Base-by-base conservation (phyloP, 2,797 vertebrate species). In the Urophycis tenuis region DNA sequence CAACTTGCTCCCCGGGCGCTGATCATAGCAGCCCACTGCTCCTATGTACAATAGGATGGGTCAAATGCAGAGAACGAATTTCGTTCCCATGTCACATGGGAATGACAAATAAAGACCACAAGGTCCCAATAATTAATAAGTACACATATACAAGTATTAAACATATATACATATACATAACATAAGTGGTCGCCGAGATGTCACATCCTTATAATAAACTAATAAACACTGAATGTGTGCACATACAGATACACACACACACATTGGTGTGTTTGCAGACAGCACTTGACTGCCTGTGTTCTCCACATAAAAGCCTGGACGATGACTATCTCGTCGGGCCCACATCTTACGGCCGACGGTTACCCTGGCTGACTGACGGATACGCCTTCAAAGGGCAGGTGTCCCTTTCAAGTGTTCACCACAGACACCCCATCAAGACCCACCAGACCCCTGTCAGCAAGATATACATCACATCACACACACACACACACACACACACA, bases 361-460 rank as follows among this genome's bases (percentile, higher is more conserved):
- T 22, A 1, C 17, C 22, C 22, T 60, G 53, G 32, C 29, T n/a
- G 30, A 32, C 29, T 19, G 30, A 78, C 30, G 72, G 76, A 78
- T 75, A 81, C 49, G 69, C 77, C 86, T 84, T 87, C 79, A 89
- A 89, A 87, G 81, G 64, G 79, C 86, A 85, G 88, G 89, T 86
- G 87, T 81, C 82, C 80, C 74, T 79, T 35, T 36, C 53, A 49
- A 22, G 74, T 41, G 76, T 33, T 29, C 73, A 73, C 76, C 82
- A 80, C 70, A 79, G 75, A 79, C 8, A 36, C 39, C 73, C 29
- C 71, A 83, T 87, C 77, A 85, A 86, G 32, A 34, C 70, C 70
- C 29, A 19, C 15, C 64, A 85, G 82, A 75, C 22, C 32, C 73
- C 8, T n/a, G 19, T 19, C 45, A 60, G 22, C 53, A 5, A 60